Evolutionary conservation across 53 echinoderm and acorn worm genomes (phyloP).

Genomic region (Echinometra lucunter): DNA sequence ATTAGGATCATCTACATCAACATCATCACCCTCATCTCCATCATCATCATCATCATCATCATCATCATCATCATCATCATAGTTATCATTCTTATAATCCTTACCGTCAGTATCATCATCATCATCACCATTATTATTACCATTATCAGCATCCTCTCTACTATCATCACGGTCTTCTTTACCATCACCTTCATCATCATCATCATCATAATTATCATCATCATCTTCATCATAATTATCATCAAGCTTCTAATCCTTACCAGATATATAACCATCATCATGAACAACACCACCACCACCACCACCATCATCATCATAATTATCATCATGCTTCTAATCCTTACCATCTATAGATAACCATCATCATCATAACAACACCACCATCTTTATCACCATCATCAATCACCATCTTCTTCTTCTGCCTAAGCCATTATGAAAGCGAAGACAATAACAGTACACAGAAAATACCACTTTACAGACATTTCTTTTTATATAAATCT

Average conservation of each 20-base stretch:
- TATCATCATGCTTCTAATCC: too few species aligned
- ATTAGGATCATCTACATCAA: not conserved
- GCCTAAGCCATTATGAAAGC: not conserved
- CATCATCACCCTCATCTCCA: not conserved
- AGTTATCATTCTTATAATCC: too few species aligned
- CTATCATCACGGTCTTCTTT: not conserved
- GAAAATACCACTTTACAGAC: not conserved
- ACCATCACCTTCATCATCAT: not conserved
- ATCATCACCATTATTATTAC: not conserved
- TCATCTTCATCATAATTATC: not conserved
- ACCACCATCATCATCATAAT: not conserved
- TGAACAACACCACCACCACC: too few species aligned
- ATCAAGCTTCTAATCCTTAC: too few species aligned
- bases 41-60: constrained; percentile 17
- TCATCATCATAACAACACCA: not conserved
- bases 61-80: constrained; percentile 6
- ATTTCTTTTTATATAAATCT: constrained; percentile 46
- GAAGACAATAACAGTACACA: too few species aligned
- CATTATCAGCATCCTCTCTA: not conserved
- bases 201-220: not conserved
- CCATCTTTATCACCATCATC: not conserved
- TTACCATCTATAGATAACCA: too few species aligned
- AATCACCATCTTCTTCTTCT: not conserved
- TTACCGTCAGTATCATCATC: too few species aligned
- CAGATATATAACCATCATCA: not conserved